Percentiles rank a stretch among this genome's conserved stretches.
Conservation (phyloP, 2,797 vertebrate genomes). For the Threskiornis aethiopicus region DNA sequence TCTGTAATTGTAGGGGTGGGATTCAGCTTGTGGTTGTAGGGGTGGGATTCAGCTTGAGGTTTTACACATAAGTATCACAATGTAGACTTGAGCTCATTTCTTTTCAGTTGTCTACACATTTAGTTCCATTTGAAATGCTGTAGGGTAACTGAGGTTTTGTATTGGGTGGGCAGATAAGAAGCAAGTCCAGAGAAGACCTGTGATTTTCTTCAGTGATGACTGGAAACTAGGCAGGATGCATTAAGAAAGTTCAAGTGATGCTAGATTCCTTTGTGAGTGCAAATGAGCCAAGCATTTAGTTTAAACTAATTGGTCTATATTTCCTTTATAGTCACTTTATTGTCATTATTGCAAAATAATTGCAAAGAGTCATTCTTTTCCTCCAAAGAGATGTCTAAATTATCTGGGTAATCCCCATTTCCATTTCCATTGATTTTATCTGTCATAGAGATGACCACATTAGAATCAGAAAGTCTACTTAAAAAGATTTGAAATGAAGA, state of each 20-base stretch:
- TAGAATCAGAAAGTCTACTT: background rate
- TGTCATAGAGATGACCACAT: background rate
- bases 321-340: background rate
- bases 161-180: background rate
- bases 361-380: background rate
- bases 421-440: background rate
- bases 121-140: background rate
- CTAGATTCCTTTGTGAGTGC: background rate
- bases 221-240: background rate
- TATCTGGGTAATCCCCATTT: background rate
- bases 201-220: background rate
- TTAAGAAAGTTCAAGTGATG: background rate
- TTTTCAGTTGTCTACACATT: background rate
- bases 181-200: too few species aligned
- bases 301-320: background rate
- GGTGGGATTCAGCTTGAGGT: background rate
- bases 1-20: background rate
- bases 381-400: background rate
- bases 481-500: background rate
- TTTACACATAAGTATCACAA: background rate
- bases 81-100: background rate
- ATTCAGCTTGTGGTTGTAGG: background rate
- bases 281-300: background rate
- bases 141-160: background rate
- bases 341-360: background rate